These are phyloP conservation scores for Gallinago jamesoni DNA, from an alignment of 2,113 vertebrate genomes.

Conservation along the genomic window DNA sequence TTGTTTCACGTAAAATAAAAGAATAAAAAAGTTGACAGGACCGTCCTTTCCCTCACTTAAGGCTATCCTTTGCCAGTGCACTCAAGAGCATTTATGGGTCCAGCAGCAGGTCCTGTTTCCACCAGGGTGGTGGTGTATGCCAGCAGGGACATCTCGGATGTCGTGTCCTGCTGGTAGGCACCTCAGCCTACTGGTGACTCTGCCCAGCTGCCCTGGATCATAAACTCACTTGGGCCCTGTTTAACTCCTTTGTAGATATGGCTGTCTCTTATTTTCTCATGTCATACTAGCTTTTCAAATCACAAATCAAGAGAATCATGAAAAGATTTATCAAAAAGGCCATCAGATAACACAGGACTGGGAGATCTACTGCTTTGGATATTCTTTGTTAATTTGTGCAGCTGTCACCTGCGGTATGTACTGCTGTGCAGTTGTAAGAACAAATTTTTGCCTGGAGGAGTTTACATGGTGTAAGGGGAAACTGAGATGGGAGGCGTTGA, in stretches of 20 bases:
- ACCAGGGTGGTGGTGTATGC: not conserved
- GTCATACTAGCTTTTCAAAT: not conserved
- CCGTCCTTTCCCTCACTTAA: not conserved
- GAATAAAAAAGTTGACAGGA: not conserved
- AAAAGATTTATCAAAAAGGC: not conserved
- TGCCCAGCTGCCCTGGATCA: not conserved
- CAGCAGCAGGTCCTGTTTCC: not conserved
- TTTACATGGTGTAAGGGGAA: not conserved
- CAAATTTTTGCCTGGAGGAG: not conserved
- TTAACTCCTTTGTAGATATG: not conserved
- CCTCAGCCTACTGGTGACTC: too few relatives aligned
- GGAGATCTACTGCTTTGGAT: not conserved
- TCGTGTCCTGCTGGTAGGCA: fast-evolving
- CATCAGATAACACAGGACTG: not conserved
- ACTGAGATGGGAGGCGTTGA: not conserved
- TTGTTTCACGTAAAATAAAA: not conserved
- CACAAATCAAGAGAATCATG: not conserved
- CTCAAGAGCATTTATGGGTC: not conserved
- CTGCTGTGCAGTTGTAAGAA: not conserved
- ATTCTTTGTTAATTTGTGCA: not conserved
- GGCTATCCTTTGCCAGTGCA: too few relatives aligned
- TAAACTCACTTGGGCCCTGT: not conserved
- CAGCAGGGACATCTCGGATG: not conserved
- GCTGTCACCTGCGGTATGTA: not conserved
- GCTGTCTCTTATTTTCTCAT: not conserved